Evolutionary conservation across 2,888 invertebrate species (phyloP), one percentile per base, ranked within the genome.

Genomic region (Drosophila ezoana): DNA sequence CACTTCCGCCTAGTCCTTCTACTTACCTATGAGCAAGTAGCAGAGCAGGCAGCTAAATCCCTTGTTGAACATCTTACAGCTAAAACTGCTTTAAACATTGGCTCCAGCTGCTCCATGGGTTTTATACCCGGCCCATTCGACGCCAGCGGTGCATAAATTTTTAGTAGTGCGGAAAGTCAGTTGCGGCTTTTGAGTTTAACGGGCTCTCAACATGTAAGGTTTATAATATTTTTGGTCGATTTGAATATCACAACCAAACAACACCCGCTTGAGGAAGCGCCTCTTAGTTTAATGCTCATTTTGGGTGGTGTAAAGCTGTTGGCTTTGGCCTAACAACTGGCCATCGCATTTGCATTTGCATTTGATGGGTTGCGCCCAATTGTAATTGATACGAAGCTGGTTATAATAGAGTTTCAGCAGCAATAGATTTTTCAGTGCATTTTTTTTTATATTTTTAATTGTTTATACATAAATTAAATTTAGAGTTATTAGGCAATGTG

Each of bases 111-210:
- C 53, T 23, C 18, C 56, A 44, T 48, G 20, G 47, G 28, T 70
- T 89, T 78, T 85, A 89, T 87, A 80, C 53, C 18, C 47, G 13
- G 28, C 35, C 16, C 10, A 10, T 32, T 56, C 41, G 37, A 8
- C 28, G 62, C 23, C 87, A 84, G 32, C 78, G 81, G 72, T 80
- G 84, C 89, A 78, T 61, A 78, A 72, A 73, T 69, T 80, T 71
- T 79, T 72, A 71, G 53, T 57, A 74, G 87, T 89, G 78, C 89
- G 84, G 84, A 87, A 85, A 89, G 84, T 78, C 56, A 51, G 78
- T 73, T 86, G 79, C 79, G 82, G 70, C 56, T 73, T 72, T 83
- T 72, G 60, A 75, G 73, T 77, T 82, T 84, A 84, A 84, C 80
- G 83, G 66, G 48, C 65, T 57, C 58, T 66, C 72, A 80, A 67